phyloP scores from a whole-genome alignment of 2,888 invertebrate species.

The Dasysyrphus tricinctus region DNA sequence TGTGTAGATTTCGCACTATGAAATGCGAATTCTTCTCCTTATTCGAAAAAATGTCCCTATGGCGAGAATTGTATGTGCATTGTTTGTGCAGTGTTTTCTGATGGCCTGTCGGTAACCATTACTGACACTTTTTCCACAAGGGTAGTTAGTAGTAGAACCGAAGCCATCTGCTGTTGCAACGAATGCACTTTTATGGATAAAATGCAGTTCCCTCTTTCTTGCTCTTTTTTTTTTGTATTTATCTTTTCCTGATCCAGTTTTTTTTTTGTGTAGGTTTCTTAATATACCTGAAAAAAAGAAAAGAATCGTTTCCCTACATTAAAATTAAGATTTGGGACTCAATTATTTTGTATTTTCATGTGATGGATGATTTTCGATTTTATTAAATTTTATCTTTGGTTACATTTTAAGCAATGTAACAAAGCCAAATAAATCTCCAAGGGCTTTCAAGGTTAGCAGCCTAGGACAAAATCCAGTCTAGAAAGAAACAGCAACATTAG shows the following conservation, averaged over 20 bases:
- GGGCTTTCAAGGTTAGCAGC: too few species aligned
- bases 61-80: neutral
- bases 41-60: constrained; percentile 1
- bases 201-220: constrained; percentile 32
- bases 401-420: too few species aligned
- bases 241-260: neutral
- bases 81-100: neutral
- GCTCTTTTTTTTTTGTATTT: constrained; percentile 12
- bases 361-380: neutral
- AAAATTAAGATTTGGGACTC: neutral
- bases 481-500: too few species aligned
- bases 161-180: constrained; percentile 45
- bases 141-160: neutral
- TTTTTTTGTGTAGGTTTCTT: neutral
- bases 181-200: constrained; percentile 56
- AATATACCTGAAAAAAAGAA: constrained; percentile 33
- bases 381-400: too few species aligned
- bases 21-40: constrained; percentile 23
- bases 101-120: neutral
- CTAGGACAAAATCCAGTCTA: too few species aligned
- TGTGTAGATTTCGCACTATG: constrained; percentile 46
- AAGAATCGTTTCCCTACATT: neutral
- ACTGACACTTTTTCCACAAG: neutral
- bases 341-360: constrained; percentile 7
- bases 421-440: too few species aligned